Evolutionary conservation across 2,888 invertebrate genomes (phyloP).

Genomic region (Gryllus longicercus): DNA sequence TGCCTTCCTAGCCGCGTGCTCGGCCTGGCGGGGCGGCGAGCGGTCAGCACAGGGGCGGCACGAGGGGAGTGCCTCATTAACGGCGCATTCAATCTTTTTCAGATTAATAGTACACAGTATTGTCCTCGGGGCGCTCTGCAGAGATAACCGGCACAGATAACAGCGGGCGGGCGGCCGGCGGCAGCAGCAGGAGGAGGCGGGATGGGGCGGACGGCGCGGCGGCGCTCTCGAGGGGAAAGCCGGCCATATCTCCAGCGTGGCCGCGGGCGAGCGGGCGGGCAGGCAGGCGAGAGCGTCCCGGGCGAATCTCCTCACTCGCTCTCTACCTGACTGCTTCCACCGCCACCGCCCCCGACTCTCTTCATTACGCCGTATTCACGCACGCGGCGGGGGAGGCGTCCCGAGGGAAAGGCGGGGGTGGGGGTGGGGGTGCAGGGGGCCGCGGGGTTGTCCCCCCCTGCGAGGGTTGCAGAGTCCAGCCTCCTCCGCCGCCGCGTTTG

Average conservation of each 20-base stretch:
- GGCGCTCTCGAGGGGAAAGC: not conserved
- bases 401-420: not conserved
- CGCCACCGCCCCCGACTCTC: slow-evolving; percentile 18
- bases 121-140: not conserved
- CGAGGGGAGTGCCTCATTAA: not conserved
- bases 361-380: slow-evolving; percentile 18
- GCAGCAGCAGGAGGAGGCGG: not conserved
- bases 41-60: not conserved
- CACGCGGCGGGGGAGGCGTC: slow-evolving; percentile 11
- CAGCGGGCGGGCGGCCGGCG: not conserved
- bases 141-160: not conserved
- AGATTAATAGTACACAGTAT: slow-evolving; percentile 2
- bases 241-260: not conserved
- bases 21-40: not conserved
- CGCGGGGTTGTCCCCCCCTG: not conserved
- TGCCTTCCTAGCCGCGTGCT: too few species aligned
- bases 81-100: slow-evolving; percentile 7
- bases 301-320: slow-evolving; percentile 11
- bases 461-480: too few species aligned
- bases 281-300: not conserved
- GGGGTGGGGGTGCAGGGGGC: not conserved
- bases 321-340: slow-evolving; percentile 17
- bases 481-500: too few species aligned
- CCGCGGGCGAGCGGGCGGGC: not conserved
- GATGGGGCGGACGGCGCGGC: not conserved